These are phyloP conservation scores for Orthonevra nobilis DNA, from an alignment of 2,888 invertebrate species.

Conservation along the genomic window DNA sequence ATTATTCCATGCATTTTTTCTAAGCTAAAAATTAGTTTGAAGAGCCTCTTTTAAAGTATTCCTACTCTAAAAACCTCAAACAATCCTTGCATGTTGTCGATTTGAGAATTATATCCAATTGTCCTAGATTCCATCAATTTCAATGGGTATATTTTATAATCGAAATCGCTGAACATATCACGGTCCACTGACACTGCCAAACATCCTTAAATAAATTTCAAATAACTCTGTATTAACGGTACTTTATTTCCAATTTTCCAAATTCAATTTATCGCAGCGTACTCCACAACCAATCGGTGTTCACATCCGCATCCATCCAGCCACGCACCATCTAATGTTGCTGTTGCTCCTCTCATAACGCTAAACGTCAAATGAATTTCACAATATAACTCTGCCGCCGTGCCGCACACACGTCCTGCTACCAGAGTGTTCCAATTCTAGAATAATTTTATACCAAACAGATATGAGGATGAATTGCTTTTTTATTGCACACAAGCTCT, in stretches of 20 bases:
- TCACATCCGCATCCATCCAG: not conserved
- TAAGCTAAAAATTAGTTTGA: no score
- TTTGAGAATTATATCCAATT: no score
- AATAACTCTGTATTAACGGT: constrained; percentile 55
- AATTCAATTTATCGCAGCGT: constrained; percentile 52
- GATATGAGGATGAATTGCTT: constrained; percentile 66
- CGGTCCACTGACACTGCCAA: no score
- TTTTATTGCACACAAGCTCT: constrained; percentile 60
- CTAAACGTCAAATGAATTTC: constrained; percentile 49
- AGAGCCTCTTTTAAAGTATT: no score
- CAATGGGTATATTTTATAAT: no score
- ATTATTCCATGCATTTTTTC: no score
- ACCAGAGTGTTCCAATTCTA: constrained; percentile 22
- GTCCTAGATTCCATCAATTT: no score
- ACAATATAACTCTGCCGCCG: constrained; percentile 12
- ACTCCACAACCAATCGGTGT: not conserved
- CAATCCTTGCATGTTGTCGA: no score
- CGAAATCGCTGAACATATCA: no score
- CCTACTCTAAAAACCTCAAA: no score
- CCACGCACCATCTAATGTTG: not conserved
- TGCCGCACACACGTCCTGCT: not conserved
- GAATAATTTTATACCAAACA: constrained; percentile 62
- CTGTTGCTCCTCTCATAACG: constrained; percentile 8
- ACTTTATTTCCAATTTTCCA: constrained; percentile 65
- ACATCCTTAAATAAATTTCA: constrained; percentile 47